A percentile compares a stretch with the other conserved stretches of the same genome.
Conservation (phyloP, 2,797 vertebrate species). For the Paratrypauchen microcephalus region DNA sequence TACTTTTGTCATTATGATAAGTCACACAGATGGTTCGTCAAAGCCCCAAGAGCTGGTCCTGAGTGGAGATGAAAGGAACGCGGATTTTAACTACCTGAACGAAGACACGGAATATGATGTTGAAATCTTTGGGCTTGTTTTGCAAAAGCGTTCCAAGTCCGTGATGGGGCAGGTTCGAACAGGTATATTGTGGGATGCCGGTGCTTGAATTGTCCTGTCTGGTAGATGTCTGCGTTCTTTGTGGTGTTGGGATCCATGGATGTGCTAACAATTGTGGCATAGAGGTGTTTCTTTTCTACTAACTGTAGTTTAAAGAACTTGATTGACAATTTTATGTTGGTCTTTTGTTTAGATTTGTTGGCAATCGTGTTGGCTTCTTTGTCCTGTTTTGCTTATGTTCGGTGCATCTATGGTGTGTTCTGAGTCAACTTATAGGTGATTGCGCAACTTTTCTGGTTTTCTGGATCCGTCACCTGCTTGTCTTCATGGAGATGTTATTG, state of each 20-base stretch:
- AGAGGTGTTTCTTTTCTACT: conserved; percentile 4
- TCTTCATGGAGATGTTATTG: too few species aligned
- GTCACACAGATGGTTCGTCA: conserved; percentile 74
- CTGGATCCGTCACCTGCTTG: too few species aligned
- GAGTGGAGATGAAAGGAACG: conserved; percentile 80
- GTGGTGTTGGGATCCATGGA: not conserved
- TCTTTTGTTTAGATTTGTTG: not conserved
- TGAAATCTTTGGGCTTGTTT: conserved; percentile 87
- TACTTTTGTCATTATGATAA: conserved; percentile 90
- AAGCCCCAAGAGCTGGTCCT: conserved; percentile 84
- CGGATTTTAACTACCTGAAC: conserved; percentile 79
- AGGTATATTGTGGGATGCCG: conserved; percentile 79
- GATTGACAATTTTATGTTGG: not conserved
- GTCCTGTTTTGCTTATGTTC: not conserved
- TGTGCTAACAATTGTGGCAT: conserved; percentile 7
- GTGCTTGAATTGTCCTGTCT: conserved; percentile 15
- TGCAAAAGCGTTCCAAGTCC: conserved; percentile 85
- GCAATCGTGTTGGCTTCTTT: not conserved
- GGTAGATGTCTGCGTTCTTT: not conserved
- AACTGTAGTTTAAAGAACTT: not conserved
- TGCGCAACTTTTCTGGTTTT: not conserved
- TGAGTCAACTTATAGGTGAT: not conserved
- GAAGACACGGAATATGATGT: conserved; percentile 89
- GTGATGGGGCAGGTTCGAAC: conserved; percentile 83
- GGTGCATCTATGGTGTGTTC: not conserved